These are phyloP conservation scores for Bibio marci DNA, from an alignment of 2,888 invertebrate species.

Conservation along the genomic window DNA sequence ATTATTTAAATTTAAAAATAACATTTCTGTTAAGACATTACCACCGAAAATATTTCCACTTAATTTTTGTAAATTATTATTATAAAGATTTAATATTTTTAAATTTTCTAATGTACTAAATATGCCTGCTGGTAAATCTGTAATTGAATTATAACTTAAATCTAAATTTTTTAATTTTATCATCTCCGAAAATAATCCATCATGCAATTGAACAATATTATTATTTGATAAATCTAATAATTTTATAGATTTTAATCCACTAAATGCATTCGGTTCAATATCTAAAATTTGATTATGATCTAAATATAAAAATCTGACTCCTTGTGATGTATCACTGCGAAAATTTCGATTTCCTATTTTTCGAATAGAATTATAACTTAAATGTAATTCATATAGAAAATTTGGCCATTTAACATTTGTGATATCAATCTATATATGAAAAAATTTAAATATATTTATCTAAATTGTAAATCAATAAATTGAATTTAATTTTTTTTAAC, in stretches of 20 bases:
- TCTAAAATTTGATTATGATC: neutral
- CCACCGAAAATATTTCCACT: too few relatives aligned
- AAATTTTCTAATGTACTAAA: neutral
- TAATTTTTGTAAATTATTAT: too few relatives aligned
- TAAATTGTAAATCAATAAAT: neutral
- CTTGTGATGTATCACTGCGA: neutral
- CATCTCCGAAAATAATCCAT: too few relatives aligned
- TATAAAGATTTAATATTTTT: too few relatives aligned
- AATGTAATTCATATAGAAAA: neutral
- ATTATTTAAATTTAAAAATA: too few relatives aligned
- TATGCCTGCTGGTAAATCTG: neutral
- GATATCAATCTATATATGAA: neutral
- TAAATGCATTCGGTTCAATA: neutral
- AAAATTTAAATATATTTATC: neutral
- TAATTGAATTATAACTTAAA: neutral
- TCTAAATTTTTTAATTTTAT: neutral
- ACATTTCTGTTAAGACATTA: too few relatives aligned
- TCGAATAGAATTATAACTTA: neutral
- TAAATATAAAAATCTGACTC: neutral
- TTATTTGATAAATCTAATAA: slow-evolving; percentile 1
- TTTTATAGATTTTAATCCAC: neutral
- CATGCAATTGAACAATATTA: too few relatives aligned
- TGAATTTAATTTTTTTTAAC: neutral
- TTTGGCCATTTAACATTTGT: neutral
- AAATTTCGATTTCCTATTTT: neutral